A percentile compares a stretch with the other conserved stretches of the same genome.
These are phyloP conservation scores for Arvicanthis niloticus DNA, from an alignment of 2,113 vertebrate genomes.

Conservation along the genomic window DNA sequence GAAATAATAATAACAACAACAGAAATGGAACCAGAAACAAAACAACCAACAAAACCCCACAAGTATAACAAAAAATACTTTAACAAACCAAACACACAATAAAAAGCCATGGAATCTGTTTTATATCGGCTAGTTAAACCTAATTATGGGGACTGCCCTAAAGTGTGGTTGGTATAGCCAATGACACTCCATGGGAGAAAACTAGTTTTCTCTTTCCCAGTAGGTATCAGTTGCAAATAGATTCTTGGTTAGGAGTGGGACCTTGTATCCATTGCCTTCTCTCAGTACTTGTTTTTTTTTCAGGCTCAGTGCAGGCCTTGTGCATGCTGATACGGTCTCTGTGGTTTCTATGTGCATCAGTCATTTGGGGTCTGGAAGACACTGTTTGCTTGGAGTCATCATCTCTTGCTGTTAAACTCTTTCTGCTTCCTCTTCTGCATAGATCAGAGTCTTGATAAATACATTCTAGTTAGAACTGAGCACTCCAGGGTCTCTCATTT, in stretches of 20 bases:
- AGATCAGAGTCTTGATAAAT: background rate
- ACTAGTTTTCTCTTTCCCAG: background rate
- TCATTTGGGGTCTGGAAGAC: background rate
- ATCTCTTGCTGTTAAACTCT: background rate
- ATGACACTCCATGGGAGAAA: background rate
- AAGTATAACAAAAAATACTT: background rate
- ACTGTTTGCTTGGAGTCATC: background rate
- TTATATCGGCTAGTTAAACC: background rate
- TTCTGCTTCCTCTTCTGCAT: background rate
- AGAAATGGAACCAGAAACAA: background rate
- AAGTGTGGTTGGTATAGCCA: background rate
- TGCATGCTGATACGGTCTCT: no score
- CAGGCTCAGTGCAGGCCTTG: background rate
- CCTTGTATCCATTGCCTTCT: background rate
- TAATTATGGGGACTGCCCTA: background rate
- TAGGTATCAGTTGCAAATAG: background rate
- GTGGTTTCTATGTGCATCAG: background rate
- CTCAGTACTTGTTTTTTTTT: background rate
- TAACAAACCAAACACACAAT: background rate
- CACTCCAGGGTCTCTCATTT: background rate
- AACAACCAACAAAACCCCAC: background rate
- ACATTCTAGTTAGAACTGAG: background rate
- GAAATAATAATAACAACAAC: background rate
- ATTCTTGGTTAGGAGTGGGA: background rate
- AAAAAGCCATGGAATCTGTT: background rate